Conservation (phyloP, 2,888 invertebrate species). For the Mamestra brassicae region DNA sequence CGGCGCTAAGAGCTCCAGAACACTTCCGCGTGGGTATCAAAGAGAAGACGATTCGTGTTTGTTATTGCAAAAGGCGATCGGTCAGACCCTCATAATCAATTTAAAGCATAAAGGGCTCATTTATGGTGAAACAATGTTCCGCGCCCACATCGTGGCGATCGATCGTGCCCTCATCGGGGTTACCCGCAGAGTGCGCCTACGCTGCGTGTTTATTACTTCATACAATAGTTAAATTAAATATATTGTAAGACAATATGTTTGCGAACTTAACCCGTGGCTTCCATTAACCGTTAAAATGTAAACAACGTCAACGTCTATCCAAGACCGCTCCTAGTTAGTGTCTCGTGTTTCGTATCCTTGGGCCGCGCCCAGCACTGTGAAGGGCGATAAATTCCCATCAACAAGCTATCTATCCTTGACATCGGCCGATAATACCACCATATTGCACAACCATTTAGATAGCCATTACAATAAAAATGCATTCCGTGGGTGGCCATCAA, state of each 20-base stretch:
- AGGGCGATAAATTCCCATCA: constrained; percentile 88
- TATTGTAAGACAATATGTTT: constrained; percentile 70
- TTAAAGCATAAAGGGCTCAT: constrained; percentile 88
- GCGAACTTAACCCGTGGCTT: constrained; percentile 74
- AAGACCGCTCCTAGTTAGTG: constrained; percentile 83
- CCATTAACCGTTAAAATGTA: constrained; percentile 84
- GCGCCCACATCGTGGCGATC: constrained; percentile 85
- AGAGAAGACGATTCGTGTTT: constrained; percentile 73
- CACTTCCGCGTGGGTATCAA: constrained; percentile 62
- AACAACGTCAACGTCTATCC: constrained; percentile 75
- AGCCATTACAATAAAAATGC: constrained; percentile 86
- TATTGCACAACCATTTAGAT: constrained; percentile 89
- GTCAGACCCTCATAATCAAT: constrained; percentile 86
- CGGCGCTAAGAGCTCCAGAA: constrained; percentile 36
- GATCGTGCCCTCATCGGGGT: constrained; percentile 87
- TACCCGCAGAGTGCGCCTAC: constrained; percentile 80
- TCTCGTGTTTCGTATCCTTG: constrained; percentile 84
- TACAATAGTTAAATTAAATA: constrained; percentile 56
- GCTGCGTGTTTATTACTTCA: constrained; percentile 64
- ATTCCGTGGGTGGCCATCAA: constrained; percentile 84
- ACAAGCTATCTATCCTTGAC: constrained; percentile 86
- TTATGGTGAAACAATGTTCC: constrained; percentile 78
- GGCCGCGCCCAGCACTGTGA: constrained; percentile 77
- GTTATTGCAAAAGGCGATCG: constrained; percentile 86
- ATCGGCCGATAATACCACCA: constrained; percentile 82